Percentiles rank a stretch among this genome's conserved stretches.
These are phyloP conservation scores for Ambastaia sidthimunki DNA, from an alignment of 2,797 vertebrate species.

Conservation along the genomic window DNA sequence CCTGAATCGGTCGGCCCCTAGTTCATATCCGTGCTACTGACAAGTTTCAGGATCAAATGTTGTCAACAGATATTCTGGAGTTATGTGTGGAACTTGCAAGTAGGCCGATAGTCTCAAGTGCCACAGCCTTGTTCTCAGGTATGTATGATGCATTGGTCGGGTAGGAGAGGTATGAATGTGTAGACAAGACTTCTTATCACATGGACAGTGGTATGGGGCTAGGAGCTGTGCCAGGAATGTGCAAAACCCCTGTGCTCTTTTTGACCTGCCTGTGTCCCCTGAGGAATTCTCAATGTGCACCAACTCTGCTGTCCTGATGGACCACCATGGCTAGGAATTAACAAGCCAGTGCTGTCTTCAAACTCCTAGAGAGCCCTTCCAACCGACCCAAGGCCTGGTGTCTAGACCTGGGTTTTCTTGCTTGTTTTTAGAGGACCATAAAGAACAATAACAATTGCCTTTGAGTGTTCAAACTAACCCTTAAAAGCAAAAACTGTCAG, in stretches of 20 bases:
- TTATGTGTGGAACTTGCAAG: constrained; percentile 2
- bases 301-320: constrained; percentile 9
- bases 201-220: background rate
- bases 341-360: constrained; percentile 2
- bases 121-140: background rate
- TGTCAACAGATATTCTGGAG: constrained; percentile 4
- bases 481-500: background rate
- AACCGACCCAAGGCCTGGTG: constrained; percentile 41
- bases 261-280: constrained; percentile 6
- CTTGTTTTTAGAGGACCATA: constrained; percentile 15
- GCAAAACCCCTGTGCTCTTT: background rate
- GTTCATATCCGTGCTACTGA: background rate
- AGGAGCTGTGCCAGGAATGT: constrained; percentile 4
- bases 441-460: constrained; percentile 22
- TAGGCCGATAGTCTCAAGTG: constrained; percentile 3
- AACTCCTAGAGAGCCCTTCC: background rate
- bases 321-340: constrained; percentile 11
- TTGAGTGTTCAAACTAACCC: background rate
- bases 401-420: constrained; percentile 48
- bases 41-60: constrained; percentile 5
- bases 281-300: constrained; percentile 36
- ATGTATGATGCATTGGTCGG: background rate
- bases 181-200: constrained; percentile 14
- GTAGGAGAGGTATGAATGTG: constrained; percentile 6
- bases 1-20: background rate